A percentile compares a stretch with the other conserved stretches of the same genome.
Evolutionary conservation across 2,888 invertebrate genomes (phyloP).

Genomic region (Tineola bisselliella): DNA sequence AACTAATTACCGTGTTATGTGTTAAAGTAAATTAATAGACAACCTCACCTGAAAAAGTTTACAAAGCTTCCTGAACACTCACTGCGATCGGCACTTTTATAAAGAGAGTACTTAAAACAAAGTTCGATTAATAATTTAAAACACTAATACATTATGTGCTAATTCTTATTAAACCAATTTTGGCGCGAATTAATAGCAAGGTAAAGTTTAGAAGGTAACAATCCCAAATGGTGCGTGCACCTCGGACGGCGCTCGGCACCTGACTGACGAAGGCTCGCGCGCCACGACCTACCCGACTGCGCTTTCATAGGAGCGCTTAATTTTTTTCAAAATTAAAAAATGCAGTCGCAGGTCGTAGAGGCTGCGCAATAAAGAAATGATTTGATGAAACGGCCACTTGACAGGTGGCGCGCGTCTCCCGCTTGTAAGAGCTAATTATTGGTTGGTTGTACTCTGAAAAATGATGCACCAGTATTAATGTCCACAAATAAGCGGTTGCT

Average conservation of each 20-base stretch:
- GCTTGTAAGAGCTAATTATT: constrained; percentile 29
- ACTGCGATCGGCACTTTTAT: background rate
- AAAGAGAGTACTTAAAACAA: background rate
- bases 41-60: constrained; percentile 1
- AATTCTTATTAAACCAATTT: background rate
- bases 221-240: constrained; percentile 27
- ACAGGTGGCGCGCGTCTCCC: constrained; percentile 60
- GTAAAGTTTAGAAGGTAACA: background rate
- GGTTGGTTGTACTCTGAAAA: constrained; percentile 60
- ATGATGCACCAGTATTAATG: constrained; percentile 57
- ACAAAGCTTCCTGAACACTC: constrained; percentile 1
- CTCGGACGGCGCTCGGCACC: constrained; percentile 59
- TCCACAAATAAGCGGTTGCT: constrained; percentile 54
- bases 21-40: background rate
- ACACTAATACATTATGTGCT: background rate
- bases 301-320: constrained; percentile 45
- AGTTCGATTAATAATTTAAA: background rate
- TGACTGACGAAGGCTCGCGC: constrained; percentile 51
- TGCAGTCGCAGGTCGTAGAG: constrained; percentile 48
- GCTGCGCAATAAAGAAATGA: constrained; percentile 63
- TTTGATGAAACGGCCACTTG: constrained; percentile 62
- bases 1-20: too few relatives aligned
- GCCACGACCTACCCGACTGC: constrained; percentile 63
- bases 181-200: background rate
- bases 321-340: constrained; percentile 54